Evolutionary conservation across 1,140 invertebrate genomes (phyloP), one percentile per base, ranked within the genome.

Genomic region (Drosophila kanapiae): DNA sequence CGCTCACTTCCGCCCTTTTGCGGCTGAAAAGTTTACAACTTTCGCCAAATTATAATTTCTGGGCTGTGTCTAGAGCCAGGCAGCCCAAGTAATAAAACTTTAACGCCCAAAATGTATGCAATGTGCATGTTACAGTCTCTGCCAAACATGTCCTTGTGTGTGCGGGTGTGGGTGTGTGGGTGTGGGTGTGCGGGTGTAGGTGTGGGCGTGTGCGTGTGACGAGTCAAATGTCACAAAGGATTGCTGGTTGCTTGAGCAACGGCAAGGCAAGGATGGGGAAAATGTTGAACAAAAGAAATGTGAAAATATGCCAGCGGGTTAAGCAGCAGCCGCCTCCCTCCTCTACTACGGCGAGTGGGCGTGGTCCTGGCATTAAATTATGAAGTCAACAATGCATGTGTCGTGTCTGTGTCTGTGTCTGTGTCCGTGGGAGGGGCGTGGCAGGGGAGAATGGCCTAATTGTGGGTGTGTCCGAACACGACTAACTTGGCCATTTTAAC

Each of bases 151-250:
- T 67, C 51, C 67, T 68, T 53, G 48, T 54, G 40, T 31, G 56
- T 48, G 48, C 23, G 16, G 18, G 43, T n/a, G 48, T 40, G 33
- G 29, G n/a, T 14, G 35, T 58, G 31, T 31, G 45, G 10, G 47
- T 23, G 57, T 58, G 38, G 23, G 68, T 42, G 43, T 33, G 16
- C 2, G 23, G 23, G 23, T 23, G 23, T 23, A 23, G 23, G 70
- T 35, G 40, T 47, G 57, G 47, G 59, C 29, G 57, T 57, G 71
- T 49, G 53, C 54, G 49, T 76, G 80, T 59, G 59, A 64, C 61
- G 75, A 82, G 82, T 86, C 82, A 78, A 86, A 86, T 87, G 83
- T 87, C 83, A 87, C 83, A 86, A 86, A 87, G 83, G 71, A 87
- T 59, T 68, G 67, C 67, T 79, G 58, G 79, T 70, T 82, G 83